phyloP scores from a whole-genome alignment of 2,888 invertebrate species.

The Chloroclysta siterata region DNA sequence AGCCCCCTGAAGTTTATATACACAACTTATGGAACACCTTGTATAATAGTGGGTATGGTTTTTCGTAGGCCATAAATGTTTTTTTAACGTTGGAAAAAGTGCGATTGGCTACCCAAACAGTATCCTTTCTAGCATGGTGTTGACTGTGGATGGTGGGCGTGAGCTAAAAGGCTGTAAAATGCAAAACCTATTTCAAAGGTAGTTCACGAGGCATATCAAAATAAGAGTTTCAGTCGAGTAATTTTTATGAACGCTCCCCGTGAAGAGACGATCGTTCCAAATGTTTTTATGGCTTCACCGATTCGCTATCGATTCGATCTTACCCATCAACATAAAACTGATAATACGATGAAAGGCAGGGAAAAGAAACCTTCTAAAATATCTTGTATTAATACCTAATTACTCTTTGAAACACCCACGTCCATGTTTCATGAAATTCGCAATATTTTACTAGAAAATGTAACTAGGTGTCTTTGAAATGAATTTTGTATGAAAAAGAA shows the following conservation, averaged over 20 bases:
- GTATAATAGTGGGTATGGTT: too few species aligned
- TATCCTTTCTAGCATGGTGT: too few species aligned
- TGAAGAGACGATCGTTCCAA: conserved; percentile 52
- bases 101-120: too few species aligned
- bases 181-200: conserved; percentile 24
- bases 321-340: neutral
- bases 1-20: too few species aligned
- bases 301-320: conserved; percentile 29
- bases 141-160: neutral
- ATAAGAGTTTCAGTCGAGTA: conserved; percentile 51
- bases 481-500: too few species aligned
- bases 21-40: too few species aligned
- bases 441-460: too few species aligned
- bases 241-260: conserved; percentile 62
- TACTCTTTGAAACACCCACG: conserved; percentile 10
- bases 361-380: too few species aligned
- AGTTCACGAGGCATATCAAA: conserved; percentile 38
- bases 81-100: too few species aligned
- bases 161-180: conserved; percentile 3
- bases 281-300: conserved; percentile 51
- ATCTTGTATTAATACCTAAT: too few species aligned
- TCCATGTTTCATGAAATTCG: conserved; percentile 13
- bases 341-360: neutral
- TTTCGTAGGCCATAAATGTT: too few species aligned
- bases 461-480: too few species aligned